Conservation (phyloP, 2,888 invertebrate species). For the Tiliacea citrago region DNA sequence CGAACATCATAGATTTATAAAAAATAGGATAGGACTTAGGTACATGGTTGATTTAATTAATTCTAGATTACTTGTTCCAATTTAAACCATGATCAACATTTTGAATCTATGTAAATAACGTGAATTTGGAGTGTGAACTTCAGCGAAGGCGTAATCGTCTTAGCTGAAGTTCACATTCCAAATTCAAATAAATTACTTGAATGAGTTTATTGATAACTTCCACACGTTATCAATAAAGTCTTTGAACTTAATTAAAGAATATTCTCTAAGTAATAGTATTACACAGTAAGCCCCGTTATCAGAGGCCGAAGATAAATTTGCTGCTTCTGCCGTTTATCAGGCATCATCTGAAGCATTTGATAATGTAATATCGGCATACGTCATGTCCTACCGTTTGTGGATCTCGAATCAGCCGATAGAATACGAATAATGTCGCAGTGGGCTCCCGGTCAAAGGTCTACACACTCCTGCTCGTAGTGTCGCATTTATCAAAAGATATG, state of each 20-base stretch:
- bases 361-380: slow-evolving; percentile 55
- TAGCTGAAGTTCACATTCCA: too few relatives aligned
- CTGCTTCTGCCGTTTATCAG: slow-evolving; percentile 39
- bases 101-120: neutral
- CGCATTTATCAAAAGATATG: slow-evolving; percentile 82
- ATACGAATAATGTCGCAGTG: slow-evolving; percentile 73
- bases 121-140: neutral
- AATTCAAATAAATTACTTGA: too few relatives aligned
- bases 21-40: slow-evolving; percentile 31
- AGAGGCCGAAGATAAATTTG: slow-evolving; percentile 39
- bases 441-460: slow-evolving; percentile 75
- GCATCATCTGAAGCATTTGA: slow-evolving; percentile 48
- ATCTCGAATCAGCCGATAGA: slow-evolving; percentile 67
- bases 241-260: neutral
- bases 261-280: slow-evolving; percentile 17
- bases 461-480: slow-evolving; percentile 71
- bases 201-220: neutral
- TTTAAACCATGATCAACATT: neutral
- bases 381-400: slow-evolving; percentile 61
- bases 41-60: neutral
- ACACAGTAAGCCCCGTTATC: slow-evolving; percentile 34
- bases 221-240: neutral
- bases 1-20: slow-evolving; percentile 24
- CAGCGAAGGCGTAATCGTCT: too few relatives aligned
- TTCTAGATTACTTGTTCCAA: neutral